A percentile compares a stretch with the other conserved stretches of the same genome.
Conservation (phyloP, 2,888 invertebrate genomes). For the Linnaemya tessellans region DNA sequence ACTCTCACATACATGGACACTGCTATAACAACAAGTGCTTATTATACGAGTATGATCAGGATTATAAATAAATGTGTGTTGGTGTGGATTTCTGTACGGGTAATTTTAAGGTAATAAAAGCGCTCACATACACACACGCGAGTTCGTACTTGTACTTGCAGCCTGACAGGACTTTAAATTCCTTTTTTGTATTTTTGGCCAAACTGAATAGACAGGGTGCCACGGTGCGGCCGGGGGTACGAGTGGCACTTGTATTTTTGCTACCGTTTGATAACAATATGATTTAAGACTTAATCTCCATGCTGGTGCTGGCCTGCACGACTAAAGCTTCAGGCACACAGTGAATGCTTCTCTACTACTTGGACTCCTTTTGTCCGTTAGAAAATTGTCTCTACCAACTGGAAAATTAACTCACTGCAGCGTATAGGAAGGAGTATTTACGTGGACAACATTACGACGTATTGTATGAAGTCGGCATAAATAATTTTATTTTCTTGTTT, state of each 20-base stretch:
- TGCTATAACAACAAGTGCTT: conserved; percentile 29
- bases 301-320: conserved; percentile 12
- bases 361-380: neutral
- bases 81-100: neutral
- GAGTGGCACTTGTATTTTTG: conserved; percentile 30
- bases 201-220: neutral
- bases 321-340: neutral
- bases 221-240: neutral
- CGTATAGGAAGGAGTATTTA: neutral
- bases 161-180: neutral
- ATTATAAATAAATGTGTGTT: conserved; percentile 19
- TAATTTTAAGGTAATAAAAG: conserved; percentile 57
- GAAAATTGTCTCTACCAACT: conserved; percentile 24
- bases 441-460: conserved; percentile 1
- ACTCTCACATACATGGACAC: too few species aligned
- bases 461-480: conserved; percentile 13
- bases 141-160: too few species aligned
- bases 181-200: neutral
- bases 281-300: conserved; percentile 41
- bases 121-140: neutral
- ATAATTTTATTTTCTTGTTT: neutral
- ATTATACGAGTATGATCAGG: conserved; percentile 32
- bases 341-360: neutral
- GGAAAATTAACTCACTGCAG: conserved; percentile 43
- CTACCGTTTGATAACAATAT: conserved; percentile 54